phyloP scores from a whole-genome alignment of 2,797 vertebrate genomes.

The Picus viridis region DNA sequence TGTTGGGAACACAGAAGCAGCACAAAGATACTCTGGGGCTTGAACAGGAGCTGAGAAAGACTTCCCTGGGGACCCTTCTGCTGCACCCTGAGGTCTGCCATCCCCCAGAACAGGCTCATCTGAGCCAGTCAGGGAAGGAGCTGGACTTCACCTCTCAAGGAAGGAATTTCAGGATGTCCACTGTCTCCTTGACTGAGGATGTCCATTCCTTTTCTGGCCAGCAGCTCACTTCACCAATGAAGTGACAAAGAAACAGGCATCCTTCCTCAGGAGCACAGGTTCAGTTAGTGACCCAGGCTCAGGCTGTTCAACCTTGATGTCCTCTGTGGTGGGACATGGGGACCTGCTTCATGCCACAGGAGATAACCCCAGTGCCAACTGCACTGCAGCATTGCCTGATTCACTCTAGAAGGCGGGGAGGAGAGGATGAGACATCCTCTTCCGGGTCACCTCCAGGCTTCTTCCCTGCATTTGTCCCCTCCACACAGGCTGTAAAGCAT shows the following conservation, averaged over 20 bases:
- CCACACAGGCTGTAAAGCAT: fast-evolving
- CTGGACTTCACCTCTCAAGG: not conserved
- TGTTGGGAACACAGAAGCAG: not conserved
- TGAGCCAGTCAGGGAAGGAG: not conserved
- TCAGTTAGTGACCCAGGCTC: not conserved
- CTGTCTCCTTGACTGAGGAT: not conserved
- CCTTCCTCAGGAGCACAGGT: not conserved
- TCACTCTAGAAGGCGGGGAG: not conserved
- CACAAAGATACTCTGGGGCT: not conserved
- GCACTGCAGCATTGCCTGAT: not conserved
- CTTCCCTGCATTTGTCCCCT: not conserved
- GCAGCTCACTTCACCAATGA: not conserved
- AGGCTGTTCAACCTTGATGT: not conserved
- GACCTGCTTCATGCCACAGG: not conserved
- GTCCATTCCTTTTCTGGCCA: not conserved
- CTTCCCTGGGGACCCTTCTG: not conserved
- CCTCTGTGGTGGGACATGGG: not conserved
- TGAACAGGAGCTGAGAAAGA: not conserved
- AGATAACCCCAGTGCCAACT: not conserved
- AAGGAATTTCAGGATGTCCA: not conserved
- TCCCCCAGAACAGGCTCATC: not conserved
- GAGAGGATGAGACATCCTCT: not conserved
- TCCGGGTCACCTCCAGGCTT: not conserved
- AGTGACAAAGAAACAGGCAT: fast-evolving
- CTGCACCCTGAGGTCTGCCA: not conserved